Evolutionary conservation across 2,113 vertebrate genomes (phyloP).

Genomic region (Albula glossodonta): DNA sequence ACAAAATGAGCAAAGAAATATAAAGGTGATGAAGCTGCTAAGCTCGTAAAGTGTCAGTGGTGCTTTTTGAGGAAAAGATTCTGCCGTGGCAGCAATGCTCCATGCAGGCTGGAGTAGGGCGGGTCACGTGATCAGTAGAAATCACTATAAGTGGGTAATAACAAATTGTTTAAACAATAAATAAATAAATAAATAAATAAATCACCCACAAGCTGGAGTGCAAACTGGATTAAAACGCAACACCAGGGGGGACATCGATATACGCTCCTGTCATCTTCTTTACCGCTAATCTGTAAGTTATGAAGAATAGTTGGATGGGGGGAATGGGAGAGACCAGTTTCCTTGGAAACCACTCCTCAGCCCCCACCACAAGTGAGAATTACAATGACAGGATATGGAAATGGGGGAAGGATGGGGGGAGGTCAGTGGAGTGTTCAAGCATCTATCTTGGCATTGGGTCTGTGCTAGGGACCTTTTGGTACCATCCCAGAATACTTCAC

Average conservation of each 20-base stretch:
- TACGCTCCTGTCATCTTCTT: background rate
- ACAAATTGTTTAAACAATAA: no score
- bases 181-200: no score
- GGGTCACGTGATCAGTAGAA: background rate
- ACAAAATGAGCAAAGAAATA: no score
- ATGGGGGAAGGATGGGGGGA: constrained; percentile 13
- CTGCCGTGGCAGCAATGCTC: no score
- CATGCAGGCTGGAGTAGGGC: background rate
- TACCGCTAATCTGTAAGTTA: background rate
- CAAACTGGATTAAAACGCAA: constrained; percentile 4
- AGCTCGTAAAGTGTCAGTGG: no score
- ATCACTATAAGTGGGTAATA: no score
- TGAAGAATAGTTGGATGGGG: background rate
- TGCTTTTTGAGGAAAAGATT: no score
- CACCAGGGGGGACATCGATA: background rate
- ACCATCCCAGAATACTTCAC: background rate
- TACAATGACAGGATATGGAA: constrained; percentile 3
- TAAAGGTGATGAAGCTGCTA: no score
- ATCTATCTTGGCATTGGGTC: background rate
- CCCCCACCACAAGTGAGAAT: constrained; percentile 21
- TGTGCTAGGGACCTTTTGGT: background rate
- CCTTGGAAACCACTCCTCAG: background rate
- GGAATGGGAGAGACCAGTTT: background rate
- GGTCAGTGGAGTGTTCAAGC: constrained; percentile 16
- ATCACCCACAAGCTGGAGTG: background rate